Conservation (phyloP, 1,140 invertebrate genomes). For the Centruroides sculpturatus region DNA sequence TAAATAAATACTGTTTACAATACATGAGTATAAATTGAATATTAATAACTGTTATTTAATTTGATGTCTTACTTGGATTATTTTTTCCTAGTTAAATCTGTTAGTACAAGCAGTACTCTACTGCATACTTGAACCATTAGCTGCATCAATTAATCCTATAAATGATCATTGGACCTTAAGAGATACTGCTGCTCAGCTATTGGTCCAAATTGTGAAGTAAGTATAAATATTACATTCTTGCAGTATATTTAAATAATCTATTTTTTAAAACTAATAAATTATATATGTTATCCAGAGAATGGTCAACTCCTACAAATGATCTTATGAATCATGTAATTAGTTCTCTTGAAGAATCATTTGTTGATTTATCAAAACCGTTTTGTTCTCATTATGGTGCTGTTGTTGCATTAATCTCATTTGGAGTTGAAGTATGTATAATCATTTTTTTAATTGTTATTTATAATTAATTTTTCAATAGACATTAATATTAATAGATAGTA, state of each 20-base stretch:
- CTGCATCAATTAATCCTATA: conserved; percentile 25
- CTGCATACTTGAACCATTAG: conserved; percentile 28
- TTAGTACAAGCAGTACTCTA: conserved; percentile 27
- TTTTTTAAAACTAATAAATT: conserved; percentile 1
- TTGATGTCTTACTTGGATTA: neutral
- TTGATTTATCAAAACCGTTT: conserved; percentile 26
- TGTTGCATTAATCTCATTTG: conserved; percentile 26
- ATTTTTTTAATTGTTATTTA: too few relatives aligned
- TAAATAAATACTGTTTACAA: too few relatives aligned
- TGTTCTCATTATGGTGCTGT: conserved; percentile 31
- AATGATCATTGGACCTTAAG: conserved; percentile 30
- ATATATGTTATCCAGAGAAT: conserved; percentile 12
- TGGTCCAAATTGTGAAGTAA: conserved; percentile 27
- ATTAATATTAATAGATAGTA: too few relatives aligned
- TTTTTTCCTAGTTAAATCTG: conserved; percentile 20
- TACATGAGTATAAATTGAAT: neutral
- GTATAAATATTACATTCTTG: neutral
- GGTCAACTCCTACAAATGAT: conserved; percentile 25
- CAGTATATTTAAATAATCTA: too few relatives aligned
- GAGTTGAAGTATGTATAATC: conserved; percentile 21
- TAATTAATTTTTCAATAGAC: too few relatives aligned
- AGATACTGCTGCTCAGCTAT: conserved; percentile 27
- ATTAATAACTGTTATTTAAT: neutral
- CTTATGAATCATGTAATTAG: conserved; percentile 22
- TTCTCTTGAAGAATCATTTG: conserved; percentile 23